Evolutionary conservation across 1,140 invertebrate species (phyloP).

Genomic region (Tetramorium simillimum): DNA sequence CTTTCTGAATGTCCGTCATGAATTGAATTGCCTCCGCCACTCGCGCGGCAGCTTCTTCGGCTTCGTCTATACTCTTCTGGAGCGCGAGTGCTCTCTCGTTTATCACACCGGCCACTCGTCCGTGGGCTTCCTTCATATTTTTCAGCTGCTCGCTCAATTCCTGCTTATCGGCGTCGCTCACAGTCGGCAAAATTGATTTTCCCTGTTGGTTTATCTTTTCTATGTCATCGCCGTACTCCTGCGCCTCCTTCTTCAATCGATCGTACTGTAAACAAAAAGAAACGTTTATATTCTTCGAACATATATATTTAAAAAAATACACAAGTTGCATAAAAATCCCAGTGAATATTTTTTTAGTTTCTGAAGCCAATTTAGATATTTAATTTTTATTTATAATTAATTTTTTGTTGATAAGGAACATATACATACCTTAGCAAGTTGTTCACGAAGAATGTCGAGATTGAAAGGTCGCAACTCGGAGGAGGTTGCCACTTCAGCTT

Average conservation of each 20-base stretch:
- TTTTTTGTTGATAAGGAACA: not conserved
- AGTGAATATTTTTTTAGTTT: not conserved
- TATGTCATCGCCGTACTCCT: conserved; percentile 89
- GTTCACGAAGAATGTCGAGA: conserved; percentile 93
- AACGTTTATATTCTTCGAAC: not conserved
- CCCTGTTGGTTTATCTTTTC: conserved; percentile 91
- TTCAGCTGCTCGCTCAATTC: conserved; percentile 92
- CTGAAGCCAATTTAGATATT: not conserved
- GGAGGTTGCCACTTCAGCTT: conserved; percentile 94
- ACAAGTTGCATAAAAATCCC: not conserved
- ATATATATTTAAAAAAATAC: not conserved
- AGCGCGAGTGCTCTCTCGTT: conserved; percentile 91
- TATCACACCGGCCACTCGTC: conserved; percentile 90
- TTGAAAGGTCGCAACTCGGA: conserved; percentile 92
- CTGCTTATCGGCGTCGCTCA: conserved; percentile 94
- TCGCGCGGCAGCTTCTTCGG: conserved; percentile 91
- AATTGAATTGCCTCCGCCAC: conserved; percentile 93
- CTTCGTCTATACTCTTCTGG: conserved; percentile 91
- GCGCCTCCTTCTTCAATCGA: conserved; percentile 91
- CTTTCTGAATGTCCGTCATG: conserved; percentile 92
- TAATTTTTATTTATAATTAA: not conserved
- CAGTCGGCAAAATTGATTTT: conserved; percentile 91
- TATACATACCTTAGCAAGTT: conserved; percentile 89
- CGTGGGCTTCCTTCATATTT: conserved; percentile 91
- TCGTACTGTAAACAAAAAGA: conserved; percentile 87